Conservation (phyloP, 2,113 vertebrate genomes). For the Muntiacus muntjak region DNA sequence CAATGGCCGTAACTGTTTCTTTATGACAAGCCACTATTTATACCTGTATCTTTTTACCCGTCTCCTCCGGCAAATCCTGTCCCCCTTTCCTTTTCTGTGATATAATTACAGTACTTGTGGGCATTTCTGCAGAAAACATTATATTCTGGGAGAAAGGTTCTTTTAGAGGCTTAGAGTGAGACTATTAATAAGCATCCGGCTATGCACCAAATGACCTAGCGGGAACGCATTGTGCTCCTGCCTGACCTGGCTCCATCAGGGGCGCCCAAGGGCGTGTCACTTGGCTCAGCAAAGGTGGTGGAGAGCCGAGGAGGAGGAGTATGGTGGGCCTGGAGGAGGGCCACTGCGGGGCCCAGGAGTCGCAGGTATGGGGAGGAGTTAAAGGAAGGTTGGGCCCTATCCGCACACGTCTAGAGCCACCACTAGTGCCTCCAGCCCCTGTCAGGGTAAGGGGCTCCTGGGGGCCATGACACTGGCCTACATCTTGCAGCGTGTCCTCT, state of each 20-base stretch:
- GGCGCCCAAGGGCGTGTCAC: rapidly evolving
- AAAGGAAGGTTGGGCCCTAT: not conserved
- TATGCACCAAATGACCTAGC: not conserved
- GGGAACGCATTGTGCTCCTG: rapidly evolving
- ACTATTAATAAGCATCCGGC: not conserved
- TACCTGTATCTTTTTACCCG: not conserved
- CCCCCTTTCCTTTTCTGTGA: not conserved
- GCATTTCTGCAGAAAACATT: not conserved
- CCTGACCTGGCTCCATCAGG: not conserved
- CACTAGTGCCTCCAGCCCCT: too few species aligned
- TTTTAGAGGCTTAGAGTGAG: not conserved
- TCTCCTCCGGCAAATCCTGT: not conserved
- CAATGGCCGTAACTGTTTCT: not conserved
- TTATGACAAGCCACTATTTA: not conserved
- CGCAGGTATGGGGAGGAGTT: not conserved
- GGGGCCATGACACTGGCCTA: conserved; percentile 83
- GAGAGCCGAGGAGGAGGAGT: not conserved
- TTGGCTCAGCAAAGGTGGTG: not conserved
- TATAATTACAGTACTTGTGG: not conserved
- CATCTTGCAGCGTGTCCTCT: conserved; percentile 57
- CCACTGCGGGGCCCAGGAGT: not conserved
- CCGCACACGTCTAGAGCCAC: rapidly evolving
- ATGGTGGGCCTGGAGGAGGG: not conserved
- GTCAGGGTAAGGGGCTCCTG: not conserved
- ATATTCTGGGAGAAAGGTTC: not conserved